A percentile compares a stretch with the other conserved stretches of the same genome.
Conservation (phyloP, 2,113 vertebrate species). For the Phrynosoma blainvillii region DNA sequence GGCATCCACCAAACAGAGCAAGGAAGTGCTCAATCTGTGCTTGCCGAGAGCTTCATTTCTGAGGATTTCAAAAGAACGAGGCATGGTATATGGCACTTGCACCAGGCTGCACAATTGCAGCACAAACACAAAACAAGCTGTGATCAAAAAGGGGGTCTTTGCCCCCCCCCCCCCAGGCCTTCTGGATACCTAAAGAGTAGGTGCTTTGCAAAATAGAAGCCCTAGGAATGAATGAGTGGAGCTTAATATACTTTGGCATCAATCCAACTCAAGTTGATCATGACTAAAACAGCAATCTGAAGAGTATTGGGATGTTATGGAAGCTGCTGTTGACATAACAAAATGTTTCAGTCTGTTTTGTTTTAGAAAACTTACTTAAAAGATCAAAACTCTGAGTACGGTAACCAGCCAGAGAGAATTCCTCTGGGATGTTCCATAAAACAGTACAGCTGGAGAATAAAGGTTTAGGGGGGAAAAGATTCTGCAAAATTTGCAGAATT, state of each 20-base stretch:
- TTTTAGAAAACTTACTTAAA: too few species aligned
- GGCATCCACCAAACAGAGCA: neutral
- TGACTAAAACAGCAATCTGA: neutral
- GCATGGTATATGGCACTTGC: neutral
- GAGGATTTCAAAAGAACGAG: neutral
- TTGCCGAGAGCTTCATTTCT: accelerated
- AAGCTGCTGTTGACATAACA: neutral
- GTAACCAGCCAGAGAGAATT: too few species aligned
- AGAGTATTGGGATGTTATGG: too few species aligned
- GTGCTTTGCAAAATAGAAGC: neutral
- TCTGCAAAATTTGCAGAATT: neutral
- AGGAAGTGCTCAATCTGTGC: neutral
- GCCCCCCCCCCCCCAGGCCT: neutral
- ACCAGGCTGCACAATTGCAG: accelerated
- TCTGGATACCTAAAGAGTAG: neutral
- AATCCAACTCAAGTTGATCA: neutral
- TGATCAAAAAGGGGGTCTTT: neutral
- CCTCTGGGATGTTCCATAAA: too few species aligned
- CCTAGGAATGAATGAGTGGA: neutral
- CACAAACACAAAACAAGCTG: accelerated
- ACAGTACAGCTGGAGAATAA: too few species aligned
- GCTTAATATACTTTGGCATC: neutral
- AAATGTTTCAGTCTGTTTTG: too few species aligned
- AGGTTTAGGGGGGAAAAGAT: neutral
- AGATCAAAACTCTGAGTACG: too few species aligned